Evolutionary conservation across 2,797 vertebrate species (phyloP).

Genomic region (Pogoniulus pusillus): DNA sequence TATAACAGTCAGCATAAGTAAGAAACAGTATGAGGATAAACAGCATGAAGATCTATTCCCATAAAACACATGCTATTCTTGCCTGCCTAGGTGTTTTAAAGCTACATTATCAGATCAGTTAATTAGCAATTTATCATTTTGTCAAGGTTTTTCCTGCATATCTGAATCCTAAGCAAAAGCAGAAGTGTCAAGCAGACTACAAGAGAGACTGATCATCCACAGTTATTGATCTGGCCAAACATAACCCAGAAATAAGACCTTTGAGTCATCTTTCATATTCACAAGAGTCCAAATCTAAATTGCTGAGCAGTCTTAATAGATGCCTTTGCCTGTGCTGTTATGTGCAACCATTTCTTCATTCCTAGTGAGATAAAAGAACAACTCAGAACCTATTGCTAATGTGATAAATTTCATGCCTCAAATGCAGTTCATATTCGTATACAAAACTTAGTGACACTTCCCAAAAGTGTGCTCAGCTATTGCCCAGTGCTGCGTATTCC

Average conservation of each 20-base stretch:
- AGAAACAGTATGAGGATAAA: neutral
- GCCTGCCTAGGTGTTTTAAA: neutral
- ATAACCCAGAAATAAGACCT: neutral
- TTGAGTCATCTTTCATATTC: constrained; percentile 7
- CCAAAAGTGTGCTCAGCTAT: neutral
- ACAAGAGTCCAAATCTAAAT: neutral
- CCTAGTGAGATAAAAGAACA: neutral
- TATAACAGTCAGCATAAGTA: neutral
- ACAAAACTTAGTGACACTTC: neutral
- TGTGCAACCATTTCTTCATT: neutral
- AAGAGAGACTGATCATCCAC: neutral
- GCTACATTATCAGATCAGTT: neutral
- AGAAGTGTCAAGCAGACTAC: neutral
- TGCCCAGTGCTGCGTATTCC: neutral
- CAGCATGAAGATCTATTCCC: neutral
- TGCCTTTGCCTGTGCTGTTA: neutral
- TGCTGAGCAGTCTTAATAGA: neutral
- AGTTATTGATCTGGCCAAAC: neutral
- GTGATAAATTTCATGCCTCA: neutral
- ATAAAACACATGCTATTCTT: neutral
- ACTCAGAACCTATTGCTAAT: neutral
- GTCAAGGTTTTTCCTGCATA: neutral
- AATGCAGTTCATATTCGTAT: neutral
- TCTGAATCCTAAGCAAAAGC: neutral
- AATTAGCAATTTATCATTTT: neutral